These are phyloP conservation scores for Asarcornis scutulata DNA, from an alignment of 2,113 vertebrate species.

Conservation along the genomic window DNA sequence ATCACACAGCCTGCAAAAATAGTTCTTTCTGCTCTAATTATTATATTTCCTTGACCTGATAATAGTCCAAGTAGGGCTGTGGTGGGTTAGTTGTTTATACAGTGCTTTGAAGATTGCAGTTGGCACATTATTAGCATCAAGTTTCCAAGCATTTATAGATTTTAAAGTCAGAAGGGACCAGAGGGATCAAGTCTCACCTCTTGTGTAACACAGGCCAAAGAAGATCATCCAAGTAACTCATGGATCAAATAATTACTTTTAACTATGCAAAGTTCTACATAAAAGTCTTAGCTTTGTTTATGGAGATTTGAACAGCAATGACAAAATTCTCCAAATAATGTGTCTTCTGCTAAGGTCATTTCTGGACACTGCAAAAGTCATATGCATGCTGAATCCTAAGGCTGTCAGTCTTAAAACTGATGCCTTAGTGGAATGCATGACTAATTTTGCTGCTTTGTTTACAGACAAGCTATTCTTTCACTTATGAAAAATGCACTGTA, in stretches of 20 bases:
- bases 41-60: neutral
- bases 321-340: neutral
- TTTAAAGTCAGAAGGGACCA: neutral
- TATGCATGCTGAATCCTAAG: neutral
- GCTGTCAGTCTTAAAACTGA: neutral
- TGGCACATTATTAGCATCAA: neutral
- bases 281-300: neutral
- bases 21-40: neutral
- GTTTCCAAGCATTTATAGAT: neutral
- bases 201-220: neutral
- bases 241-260: neutral
- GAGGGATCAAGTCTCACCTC: neutral
- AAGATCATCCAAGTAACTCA: neutral
- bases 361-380: neutral
- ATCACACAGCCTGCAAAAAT: neutral
- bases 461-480: slow-evolving; percentile 5
- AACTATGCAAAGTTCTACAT: neutral
- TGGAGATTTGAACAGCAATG: neutral
- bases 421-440: neutral
- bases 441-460: slow-evolving; percentile 13
- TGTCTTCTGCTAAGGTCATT: neutral
- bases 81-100: neutral
- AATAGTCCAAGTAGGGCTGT: neutral
- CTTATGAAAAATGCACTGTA: slow-evolving; percentile 13
- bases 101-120: neutral